These are phyloP conservation scores for Notamacropus eugenii DNA, from an alignment of 2,797 vertebrate genomes.

Conservation along the genomic window DNA sequence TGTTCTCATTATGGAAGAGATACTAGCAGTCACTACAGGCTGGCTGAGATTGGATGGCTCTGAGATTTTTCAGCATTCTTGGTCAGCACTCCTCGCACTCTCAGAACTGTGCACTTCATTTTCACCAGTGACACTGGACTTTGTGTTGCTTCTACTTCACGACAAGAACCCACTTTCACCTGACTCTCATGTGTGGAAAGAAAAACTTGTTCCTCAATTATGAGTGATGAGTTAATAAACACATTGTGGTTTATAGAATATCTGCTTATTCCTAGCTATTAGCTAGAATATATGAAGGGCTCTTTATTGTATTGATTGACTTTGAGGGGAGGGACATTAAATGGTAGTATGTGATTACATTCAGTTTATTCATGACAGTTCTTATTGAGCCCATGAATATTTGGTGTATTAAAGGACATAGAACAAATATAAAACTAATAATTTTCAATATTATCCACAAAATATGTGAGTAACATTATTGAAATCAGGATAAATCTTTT, in stretches of 20 bases:
- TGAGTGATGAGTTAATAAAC: neutral
- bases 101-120: constrained; percentile 2
- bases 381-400: neutral
- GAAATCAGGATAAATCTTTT: neutral
- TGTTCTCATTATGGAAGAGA: constrained; percentile 1
- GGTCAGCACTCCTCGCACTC: neutral
- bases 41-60: neutral
- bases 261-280: constrained; percentile 1
- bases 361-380: neutral
- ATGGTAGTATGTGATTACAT: neutral
- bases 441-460: constrained; percentile 38
- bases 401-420: neutral
- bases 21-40: neutral
- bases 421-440: constrained; percentile 4
- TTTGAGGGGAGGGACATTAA: neutral
- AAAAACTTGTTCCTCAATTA: constrained; percentile 7
- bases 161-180: constrained; percentile 35
- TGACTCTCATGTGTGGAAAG: constrained; percentile 7
- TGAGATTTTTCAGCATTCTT: neutral
- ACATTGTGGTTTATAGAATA: constrained; percentile 17
- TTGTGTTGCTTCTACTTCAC: neutral
- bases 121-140: neutral
- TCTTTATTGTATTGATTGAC: neutral
- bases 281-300: neutral
- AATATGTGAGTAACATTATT: constrained; percentile 20